Percentiles rank a stretch among this genome's conserved stretches.
phyloP scores from a whole-genome alignment of 2,888 invertebrate genomes.

The Cylindroiulus punctatus region DNA sequence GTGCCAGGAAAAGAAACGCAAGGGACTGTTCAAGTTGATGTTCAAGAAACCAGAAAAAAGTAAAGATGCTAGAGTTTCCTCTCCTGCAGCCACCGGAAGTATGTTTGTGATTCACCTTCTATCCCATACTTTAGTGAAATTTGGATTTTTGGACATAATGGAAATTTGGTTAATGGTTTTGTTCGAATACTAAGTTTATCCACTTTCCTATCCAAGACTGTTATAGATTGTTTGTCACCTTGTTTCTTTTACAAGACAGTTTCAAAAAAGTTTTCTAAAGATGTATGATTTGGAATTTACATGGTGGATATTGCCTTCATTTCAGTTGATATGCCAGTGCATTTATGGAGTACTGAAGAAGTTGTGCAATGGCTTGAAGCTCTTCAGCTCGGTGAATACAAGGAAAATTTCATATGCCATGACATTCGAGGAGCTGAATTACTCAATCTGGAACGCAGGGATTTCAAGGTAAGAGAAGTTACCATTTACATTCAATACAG shows the following conservation, averaged over 20 bases:
- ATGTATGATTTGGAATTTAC: no score
- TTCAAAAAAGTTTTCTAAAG: no score
- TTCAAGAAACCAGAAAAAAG: conserved; percentile 60
- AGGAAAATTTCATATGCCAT: conserved; percentile 87
- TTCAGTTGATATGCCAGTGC: conserved; percentile 64
- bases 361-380: conserved; percentile 91
- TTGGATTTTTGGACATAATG: no score
- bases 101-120: no score
- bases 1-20: conserved; percentile 62
- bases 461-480: conserved; percentile 67
- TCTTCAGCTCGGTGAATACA: conserved; percentile 88
- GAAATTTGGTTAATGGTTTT: no score
- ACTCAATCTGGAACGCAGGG: conserved; percentile 82
- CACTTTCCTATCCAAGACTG: no score
- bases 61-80: conserved; percentile 57
- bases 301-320: neutral
- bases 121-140: no score
- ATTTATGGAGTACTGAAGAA: conserved; percentile 85
- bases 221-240: no score
- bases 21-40: conserved; percentile 60
- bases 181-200: no score
- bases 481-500: neutral
- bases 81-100: conserved; percentile 56
- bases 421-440: conserved; percentile 93
- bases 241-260: no score